Base-by-base conservation (phyloP, 2,888 invertebrate species). In the Eilema depressum region DNA sequence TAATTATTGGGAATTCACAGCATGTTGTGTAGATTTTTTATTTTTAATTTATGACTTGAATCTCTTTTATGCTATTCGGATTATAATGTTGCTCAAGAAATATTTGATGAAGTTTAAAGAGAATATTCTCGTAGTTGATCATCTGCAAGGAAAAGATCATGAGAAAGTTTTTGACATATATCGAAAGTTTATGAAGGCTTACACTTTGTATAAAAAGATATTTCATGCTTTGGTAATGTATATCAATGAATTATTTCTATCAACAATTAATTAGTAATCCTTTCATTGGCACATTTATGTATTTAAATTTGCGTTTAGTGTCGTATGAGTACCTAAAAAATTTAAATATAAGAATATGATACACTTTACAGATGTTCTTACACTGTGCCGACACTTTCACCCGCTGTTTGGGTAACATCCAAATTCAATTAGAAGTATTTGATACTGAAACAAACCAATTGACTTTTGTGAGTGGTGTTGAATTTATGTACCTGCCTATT, bases 321-420 rank as follows among this genome's bases (percentile, higher is more conserved):
- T 37, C 33, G 33, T 37, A 37, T 37, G 33, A 37, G 33, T 37
- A 37, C 5, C 1, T 33, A 7, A 33, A 5, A 7, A n/a, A n/a
- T n/a, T n/a, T n/a, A n/a, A n/a, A n/a, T n/a, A n/a, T n/a, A n/a
- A n/a, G n/a, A n/a, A n/a, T n/a, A n/a, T n/a, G n/a, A n/a, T n/a
- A n/a, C 30, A 20, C 1, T 62, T 28, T 14, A 23, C 75, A 79
- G 80, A 66, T 77, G 66, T 68, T 80, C 20, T 77, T 72, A 5
- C 80, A 79, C 12, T 56, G 28, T 7, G 14, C 33, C 3, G 74
- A 75, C 30, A 70, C 70, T 28, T 75, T 79, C 61, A 68, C 63
- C 3, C 72, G 75, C 47, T 60, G 59, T 61, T 70, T 77, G 23
- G 63, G 60, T n/a, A 78, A 74, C 59, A 30, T 80, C 10, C 60